Evolutionary conservation across 2,113 vertebrate species (phyloP).

Genomic region (Gasterosteus nipponicus): DNA sequence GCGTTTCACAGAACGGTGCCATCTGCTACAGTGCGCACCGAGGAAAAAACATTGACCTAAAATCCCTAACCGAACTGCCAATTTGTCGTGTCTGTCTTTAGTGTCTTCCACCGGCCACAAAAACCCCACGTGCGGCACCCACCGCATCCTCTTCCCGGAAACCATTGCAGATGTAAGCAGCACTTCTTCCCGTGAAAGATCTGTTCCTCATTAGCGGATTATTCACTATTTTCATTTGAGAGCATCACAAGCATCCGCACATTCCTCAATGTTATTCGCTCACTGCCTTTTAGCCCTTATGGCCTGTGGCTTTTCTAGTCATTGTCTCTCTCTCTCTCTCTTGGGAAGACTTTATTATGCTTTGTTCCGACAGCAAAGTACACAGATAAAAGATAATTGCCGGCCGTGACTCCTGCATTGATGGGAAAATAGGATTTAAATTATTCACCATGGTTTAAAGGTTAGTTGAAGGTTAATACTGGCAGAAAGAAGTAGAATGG

Average conservation of each 20-base stretch:
- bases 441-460: conserved; percentile 96
- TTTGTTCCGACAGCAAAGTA: conserved; percentile 91
- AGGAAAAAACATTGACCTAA: conserved; percentile 59
- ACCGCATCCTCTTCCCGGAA: conserved; percentile 55
- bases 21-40: conserved; percentile 9
- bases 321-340: conserved; percentile 40
- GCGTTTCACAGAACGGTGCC: conserved; percentile 58
- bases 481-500: conserved; percentile 76
- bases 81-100: conserved; percentile 86
- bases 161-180: conserved; percentile 73
- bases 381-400: conserved; percentile 99
- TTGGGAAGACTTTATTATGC: conserved; percentile 93
- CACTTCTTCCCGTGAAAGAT: conserved; percentile 77
- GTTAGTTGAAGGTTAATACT: conserved; percentile 99
- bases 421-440: conserved; percentile 97
- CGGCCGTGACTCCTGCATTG: conserved; percentile 95
- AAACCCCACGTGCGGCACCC: conserved; percentile 60
- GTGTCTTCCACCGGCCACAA: conserved; percentile 66
- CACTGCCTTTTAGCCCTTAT: conserved; percentile 49
- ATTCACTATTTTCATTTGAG: conserved; percentile 89
- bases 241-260: conserved; percentile 76
- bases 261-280: conserved; percentile 46
- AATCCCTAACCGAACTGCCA: conserved; percentile 79
- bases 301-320: conserved; percentile 54
- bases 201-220: conserved; percentile 90